Evolutionary conservation across 2,888 invertebrate species (phyloP).

Genomic region (Orthosia incerta): DNA sequence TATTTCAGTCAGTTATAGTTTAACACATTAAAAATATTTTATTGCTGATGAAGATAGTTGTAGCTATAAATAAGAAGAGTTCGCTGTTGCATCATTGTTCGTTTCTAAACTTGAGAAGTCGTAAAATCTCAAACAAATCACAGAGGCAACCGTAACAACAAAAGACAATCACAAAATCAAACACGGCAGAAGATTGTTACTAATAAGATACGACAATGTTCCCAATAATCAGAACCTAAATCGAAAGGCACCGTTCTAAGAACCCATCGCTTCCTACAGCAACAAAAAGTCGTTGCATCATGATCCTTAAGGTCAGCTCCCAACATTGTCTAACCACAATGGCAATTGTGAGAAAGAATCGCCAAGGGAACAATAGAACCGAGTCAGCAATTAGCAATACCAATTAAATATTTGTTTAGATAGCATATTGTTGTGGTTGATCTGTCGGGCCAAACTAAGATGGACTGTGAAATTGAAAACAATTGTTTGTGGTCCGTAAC

Average conservation of each 20-base stretch:
- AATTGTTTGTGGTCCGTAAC: conserved; percentile 57
- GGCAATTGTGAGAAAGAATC: conserved; percentile 89
- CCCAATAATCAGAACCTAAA: conserved; percentile 57
- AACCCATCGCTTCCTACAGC: conserved; percentile 72
- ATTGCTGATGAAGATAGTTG: conserved; percentile 28
- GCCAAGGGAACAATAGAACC: conserved; percentile 83
- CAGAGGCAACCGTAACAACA: conserved; percentile 9
- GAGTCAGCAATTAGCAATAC: conserved; percentile 86
- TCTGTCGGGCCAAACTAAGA: conserved; percentile 76
- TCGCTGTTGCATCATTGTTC: not conserved
- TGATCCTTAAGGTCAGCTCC: conserved; percentile 87
- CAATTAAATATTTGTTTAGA: conserved; percentile 87
- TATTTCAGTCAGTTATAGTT: conserved; percentile 15
- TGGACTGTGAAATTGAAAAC: conserved; percentile 67
- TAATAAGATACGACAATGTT: conserved; percentile 29
- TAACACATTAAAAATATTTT: conserved; percentile 43
- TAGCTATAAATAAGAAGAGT: not conserved
- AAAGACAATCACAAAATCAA: conserved; percentile 35
- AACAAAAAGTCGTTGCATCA: conserved; percentile 77
- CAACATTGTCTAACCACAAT: conserved; percentile 89
- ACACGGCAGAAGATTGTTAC: conserved; percentile 35
- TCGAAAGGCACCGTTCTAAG: conserved; percentile 70
- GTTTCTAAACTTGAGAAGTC: not conserved
- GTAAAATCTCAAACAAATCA: conserved; percentile 19
- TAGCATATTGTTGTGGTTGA: conserved; percentile 76